These are phyloP conservation scores for Cirrhinus molitorella DNA, from an alignment of 2,797 vertebrate genomes.

Conservation along the genomic window DNA sequence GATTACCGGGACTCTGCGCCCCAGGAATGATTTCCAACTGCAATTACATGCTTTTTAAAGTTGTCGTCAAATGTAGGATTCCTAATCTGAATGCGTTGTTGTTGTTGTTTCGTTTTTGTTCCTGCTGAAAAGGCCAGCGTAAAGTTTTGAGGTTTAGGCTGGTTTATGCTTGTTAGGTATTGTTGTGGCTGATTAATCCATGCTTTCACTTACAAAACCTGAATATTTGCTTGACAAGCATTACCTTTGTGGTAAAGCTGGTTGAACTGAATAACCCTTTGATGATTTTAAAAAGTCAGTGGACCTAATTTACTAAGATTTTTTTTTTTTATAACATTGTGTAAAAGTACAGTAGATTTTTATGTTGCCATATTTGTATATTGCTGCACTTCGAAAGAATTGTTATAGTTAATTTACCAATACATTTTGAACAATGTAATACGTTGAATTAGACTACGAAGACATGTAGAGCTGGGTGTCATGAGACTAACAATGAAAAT, in stretches of 20 bases:
- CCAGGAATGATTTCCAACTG: constrained; percentile 2
- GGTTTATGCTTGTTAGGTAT: not conserved
- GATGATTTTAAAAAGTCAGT: not conserved
- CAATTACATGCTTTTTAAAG: constrained; percentile 18
- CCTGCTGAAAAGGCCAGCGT: not conserved
- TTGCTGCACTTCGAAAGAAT: not conserved
- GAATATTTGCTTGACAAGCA: not conserved
- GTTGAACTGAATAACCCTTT: not conserved
- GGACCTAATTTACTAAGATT: not conserved
- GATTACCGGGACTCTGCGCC: not conserved
- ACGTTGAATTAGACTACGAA: too few relatives aligned
- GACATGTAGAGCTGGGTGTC: too few relatives aligned
- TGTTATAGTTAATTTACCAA: not conserved
- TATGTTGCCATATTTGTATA: not conserved
- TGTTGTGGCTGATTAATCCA: not conserved
- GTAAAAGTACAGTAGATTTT: too few relatives aligned
- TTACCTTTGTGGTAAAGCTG: not conserved
- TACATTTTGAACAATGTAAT: too few relatives aligned
- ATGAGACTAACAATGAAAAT: too few relatives aligned
- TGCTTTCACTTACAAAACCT: not conserved
- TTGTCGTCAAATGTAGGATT: not conserved
- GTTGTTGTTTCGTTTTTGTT: not conserved
- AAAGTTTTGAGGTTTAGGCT: not conserved
- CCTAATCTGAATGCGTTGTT: not conserved
- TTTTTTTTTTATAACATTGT: too few relatives aligned